Evolutionary conservation across 2,113 vertebrate genomes (phyloP).

Genomic region (Struthidea cinerea): DNA sequence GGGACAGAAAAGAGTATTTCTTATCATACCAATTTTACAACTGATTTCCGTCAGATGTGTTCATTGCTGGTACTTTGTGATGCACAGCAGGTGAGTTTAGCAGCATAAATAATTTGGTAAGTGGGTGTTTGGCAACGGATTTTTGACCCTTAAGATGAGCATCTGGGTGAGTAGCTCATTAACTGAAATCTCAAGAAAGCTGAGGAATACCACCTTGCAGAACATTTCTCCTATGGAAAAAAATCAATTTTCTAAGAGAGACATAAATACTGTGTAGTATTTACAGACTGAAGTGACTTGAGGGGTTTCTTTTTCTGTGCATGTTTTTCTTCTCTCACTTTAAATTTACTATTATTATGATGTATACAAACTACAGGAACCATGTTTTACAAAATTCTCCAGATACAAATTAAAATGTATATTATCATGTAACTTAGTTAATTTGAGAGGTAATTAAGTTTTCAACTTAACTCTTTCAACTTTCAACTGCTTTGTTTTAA

Average conservation of each 20-base stretch:
- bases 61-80: not conserved
- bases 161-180: not conserved
- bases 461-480: not conserved
- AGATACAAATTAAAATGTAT: not conserved
- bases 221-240: not conserved
- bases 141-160: not conserved
- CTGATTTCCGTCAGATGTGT: fast-evolving
- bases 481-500: not conserved
- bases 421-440: not conserved
- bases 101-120: not conserved
- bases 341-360: not conserved
- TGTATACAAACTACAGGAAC: not conserved
- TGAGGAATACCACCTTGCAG: not conserved
- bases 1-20: not conserved
- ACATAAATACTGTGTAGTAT: not conserved
- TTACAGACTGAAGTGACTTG: not conserved
- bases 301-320: not conserved
- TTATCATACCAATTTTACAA: not conserved
- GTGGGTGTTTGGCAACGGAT: not conserved
- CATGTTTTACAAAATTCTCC: not conserved
- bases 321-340: not conserved
- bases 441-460: not conserved
- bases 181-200: not conserved
- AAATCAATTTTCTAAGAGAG: not conserved
- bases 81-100: not conserved